A percentile compares a stretch with the other conserved stretches of the same genome.
Conservation (phyloP, 2,113 vertebrate species). For the Crocuta crocuta region DNA sequence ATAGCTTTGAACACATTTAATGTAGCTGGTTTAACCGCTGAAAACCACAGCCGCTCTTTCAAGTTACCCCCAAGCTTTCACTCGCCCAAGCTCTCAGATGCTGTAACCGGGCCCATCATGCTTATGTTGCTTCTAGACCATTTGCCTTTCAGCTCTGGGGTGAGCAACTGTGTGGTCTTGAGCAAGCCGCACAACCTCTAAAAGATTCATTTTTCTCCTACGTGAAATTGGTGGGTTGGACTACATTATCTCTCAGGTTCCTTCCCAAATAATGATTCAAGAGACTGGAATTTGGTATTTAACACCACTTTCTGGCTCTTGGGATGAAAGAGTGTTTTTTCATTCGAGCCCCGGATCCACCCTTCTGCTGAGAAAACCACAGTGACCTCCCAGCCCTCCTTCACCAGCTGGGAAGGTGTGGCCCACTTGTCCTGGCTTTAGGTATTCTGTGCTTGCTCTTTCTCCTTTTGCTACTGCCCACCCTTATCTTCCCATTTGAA, state of each 20-base stretch:
- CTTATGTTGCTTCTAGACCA: background rate
- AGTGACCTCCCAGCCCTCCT: background rate
- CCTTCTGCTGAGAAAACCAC: background rate
- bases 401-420: background rate
- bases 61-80: background rate
- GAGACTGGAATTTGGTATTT: conserved; percentile 25
- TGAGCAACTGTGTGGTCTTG: background rate
- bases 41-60: conserved; percentile 14
- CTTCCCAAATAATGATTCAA: conserved; percentile 10
- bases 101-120: background rate
- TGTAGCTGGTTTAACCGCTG: background rate
- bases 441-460: background rate
- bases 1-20: background rate
- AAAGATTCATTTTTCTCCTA: conserved; percentile 7
- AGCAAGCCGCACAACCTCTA: background rate
- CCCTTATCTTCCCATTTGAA: background rate
- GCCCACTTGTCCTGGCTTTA: background rate
- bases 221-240: background rate
- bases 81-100: background rate
- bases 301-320: background rate
- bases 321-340: background rate
- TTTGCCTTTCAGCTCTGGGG: background rate
- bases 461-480: background rate
- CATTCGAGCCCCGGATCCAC: background rate
- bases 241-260: background rate